Evolutionary conservation across 2,888 invertebrate genomes (phyloP).

Genomic region (Anarsia innoxiella): DNA sequence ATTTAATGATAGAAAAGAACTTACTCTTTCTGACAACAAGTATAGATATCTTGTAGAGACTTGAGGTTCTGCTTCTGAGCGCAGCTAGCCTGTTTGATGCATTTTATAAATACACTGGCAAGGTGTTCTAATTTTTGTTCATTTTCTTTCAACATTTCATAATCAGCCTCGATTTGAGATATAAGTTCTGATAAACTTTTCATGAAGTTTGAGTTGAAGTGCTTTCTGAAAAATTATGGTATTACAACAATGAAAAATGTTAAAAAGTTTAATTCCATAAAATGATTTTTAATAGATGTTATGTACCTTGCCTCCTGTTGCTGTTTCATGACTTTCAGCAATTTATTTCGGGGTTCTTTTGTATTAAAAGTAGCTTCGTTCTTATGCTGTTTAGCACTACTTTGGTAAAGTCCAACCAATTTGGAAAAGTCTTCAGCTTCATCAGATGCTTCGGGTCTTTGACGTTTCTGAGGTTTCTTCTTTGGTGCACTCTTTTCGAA

Average conservation of each 20-base stretch:
- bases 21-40: constrained; percentile 50
- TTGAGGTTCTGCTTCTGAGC: constrained; percentile 51
- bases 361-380: constrained; percentile 26
- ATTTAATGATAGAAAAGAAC: no score
- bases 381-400: constrained; percentile 42
- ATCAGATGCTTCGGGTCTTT: constrained; percentile 27
- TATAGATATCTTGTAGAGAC: constrained; percentile 42
- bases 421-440: constrained; percentile 40
- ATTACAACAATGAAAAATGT: background rate
- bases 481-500: constrained; percentile 41
- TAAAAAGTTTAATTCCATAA: no score
- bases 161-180: constrained; percentile 45
- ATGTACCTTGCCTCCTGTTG: constrained; percentile 49
- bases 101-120: constrained; percentile 45
- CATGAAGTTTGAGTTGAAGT: constrained; percentile 38
- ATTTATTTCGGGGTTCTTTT: constrained; percentile 46
- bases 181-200: constrained; percentile 42
- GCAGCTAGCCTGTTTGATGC: constrained; percentile 47
- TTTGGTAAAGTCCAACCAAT: constrained; percentile 35
- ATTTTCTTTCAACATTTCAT: constrained; percentile 51
- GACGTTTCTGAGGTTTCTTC: constrained; percentile 40
- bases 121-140: constrained; percentile 56
- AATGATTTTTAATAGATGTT: background rate
- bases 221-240: constrained; percentile 39
- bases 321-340: constrained; percentile 42